Conservation (phyloP, 2,113 vertebrate species). For the Malaclemys terrapin region DNA sequence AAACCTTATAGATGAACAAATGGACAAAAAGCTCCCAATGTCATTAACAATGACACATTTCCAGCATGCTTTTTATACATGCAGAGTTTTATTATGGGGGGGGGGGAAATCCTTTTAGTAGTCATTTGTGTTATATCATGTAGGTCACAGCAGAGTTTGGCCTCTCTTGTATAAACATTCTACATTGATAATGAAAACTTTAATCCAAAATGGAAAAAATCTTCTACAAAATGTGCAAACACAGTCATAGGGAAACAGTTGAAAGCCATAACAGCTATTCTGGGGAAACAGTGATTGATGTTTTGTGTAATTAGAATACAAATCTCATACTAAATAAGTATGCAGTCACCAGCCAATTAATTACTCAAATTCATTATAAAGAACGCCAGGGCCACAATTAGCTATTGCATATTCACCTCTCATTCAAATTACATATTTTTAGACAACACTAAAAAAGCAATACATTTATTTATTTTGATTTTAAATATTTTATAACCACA, state of each 20-base stretch:
- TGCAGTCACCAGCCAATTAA: slow-evolving; percentile 64
- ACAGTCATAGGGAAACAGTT: slow-evolving; percentile 48
- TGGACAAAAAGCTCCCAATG: not conserved
- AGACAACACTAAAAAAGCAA: slow-evolving; percentile 26
- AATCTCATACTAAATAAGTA: slow-evolving; percentile 58
- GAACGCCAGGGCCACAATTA: slow-evolving; percentile 54
- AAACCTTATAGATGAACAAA: not conserved
- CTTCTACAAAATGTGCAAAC: not conserved
- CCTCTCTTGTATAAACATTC: slow-evolving; percentile 20
- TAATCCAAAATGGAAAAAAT: not conserved
- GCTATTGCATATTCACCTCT: slow-evolving; percentile 32
- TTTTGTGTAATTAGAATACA: slow-evolving; percentile 66
- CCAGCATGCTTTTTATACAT: not conserved
- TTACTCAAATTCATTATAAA: slow-evolving; percentile 63
- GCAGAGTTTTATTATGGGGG: not conserved
- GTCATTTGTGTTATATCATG: not conserved
- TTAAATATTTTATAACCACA: slow-evolving; percentile 56
- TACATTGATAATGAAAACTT: slow-evolving; percentile 10
- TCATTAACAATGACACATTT: not conserved
- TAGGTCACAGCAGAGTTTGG: not conserved
- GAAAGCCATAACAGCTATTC: slow-evolving; percentile 48
- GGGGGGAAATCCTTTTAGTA: not conserved
- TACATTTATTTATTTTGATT: slow-evolving; percentile 60
- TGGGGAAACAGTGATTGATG: slow-evolving; percentile 65
- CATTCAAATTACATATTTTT: slow-evolving; percentile 57